phyloP scores from a whole-genome alignment of 2,888 invertebrate species.

The Ernsta delagoae region DNA sequence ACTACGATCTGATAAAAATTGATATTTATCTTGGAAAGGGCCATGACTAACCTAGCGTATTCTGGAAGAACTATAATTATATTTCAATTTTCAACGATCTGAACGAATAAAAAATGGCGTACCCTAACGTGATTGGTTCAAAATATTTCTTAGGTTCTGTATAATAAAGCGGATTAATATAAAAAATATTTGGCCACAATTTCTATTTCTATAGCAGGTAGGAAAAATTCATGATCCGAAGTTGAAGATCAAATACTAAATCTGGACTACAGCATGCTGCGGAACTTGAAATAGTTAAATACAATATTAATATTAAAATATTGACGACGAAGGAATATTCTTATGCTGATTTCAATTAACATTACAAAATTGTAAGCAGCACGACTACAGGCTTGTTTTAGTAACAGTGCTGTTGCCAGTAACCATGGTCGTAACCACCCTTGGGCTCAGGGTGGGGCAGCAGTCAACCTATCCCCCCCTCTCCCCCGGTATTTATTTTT shows the following conservation, averaged over 20 bases:
- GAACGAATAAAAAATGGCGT: background rate
- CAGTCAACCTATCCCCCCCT: no score
- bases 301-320: no score
- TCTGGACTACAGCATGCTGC: background rate
- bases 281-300: no score
- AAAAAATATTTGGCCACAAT: conserved; percentile 38
- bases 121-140: background rate
- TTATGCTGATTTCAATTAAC: background rate
- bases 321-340: background rate
- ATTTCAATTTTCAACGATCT: background rate
- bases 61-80: conserved; percentile 1
- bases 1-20: background rate
- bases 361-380: conserved; percentile 14
- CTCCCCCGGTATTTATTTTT: no score
- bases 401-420: conserved; percentile 21
- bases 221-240: background rate
- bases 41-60: background rate
- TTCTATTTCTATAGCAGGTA: conserved; percentile 22
- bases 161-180: background rate
- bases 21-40: background rate
- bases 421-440: background rate
- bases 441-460: no score
- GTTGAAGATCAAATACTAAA: background rate
- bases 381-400: conserved; percentile 20
- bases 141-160: conserved; percentile 13